These are phyloP conservation scores for Anagyrus pseudococci DNA, from an alignment of 2,888 invertebrate genomes.

Conservation along the genomic window DNA sequence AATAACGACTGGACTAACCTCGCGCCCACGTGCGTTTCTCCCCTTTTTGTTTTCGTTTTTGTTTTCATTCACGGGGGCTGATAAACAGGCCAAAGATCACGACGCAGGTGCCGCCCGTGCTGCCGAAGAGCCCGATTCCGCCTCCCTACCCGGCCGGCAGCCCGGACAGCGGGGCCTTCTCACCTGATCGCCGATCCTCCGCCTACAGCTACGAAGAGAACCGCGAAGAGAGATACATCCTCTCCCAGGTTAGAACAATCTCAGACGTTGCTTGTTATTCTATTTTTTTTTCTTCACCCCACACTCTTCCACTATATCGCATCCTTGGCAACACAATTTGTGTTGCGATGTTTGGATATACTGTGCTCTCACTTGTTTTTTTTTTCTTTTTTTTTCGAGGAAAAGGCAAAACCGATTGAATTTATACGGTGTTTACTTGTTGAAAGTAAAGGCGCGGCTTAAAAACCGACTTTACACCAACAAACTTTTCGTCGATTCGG, in stretches of 20 bases:
- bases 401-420: too few relatives aligned
- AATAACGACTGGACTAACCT: not conserved
- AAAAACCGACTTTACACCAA: too few relatives aligned
- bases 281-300: too few relatives aligned
- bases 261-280: not conserved
- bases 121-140: constrained; percentile 59
- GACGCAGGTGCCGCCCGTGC: constrained; percentile 50
- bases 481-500: too few relatives aligned
- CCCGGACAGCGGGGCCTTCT: constrained; percentile 46
- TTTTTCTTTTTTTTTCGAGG: too few relatives aligned
- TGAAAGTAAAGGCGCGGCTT: too few relatives aligned
- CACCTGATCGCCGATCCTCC: constrained; percentile 47
- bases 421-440: too few relatives aligned
- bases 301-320: too few relatives aligned
- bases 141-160: constrained; percentile 45
- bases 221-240: constrained; percentile 55
- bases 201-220: constrained; percentile 57
- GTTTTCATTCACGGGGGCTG: not conserved
- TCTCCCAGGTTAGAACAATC: constrained; percentile 54
- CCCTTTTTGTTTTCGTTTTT: not conserved
- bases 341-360: too few relatives aligned
- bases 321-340: too few relatives aligned
- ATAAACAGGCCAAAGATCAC: constrained; percentile 44
- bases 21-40: not conserved
- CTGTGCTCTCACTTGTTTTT: too few relatives aligned